Evolutionary conservation across 2,113 vertebrate genomes (phyloP).

Genomic region (Poecile atricapillus): DNA sequence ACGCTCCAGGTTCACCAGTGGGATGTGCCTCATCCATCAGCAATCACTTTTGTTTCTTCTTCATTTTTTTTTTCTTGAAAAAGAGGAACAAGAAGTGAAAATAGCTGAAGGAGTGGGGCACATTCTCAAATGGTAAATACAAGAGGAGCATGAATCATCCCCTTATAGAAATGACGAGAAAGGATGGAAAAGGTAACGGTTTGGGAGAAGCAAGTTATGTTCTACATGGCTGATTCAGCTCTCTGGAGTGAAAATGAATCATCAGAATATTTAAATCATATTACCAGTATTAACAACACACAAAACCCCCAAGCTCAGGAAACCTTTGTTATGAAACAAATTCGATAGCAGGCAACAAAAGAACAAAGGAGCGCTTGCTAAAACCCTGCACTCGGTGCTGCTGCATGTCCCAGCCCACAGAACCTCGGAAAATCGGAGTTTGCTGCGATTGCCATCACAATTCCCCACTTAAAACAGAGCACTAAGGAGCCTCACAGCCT

Average conservation of each 20-base stretch:
- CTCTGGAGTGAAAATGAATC: conserved; percentile 67
- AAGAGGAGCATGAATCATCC: conserved; percentile 64
- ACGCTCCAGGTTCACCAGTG: background rate
- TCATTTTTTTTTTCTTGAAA: background rate
- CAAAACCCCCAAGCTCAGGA: conserved; percentile 54
- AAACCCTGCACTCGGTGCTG: background rate
- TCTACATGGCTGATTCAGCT: conserved; percentile 56
- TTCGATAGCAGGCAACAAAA: background rate
- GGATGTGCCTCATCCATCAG: background rate
- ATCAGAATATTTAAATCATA: conserved; percentile 67
- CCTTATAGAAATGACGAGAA: conserved; percentile 67
- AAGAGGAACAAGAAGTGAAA: conserved; percentile 55
- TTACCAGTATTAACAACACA: conserved; percentile 65
- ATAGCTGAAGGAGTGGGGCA: background rate
- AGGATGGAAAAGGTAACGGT: conserved; percentile 59
- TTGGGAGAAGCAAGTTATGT: conserved; percentile 57
- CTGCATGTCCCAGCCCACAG: background rate
- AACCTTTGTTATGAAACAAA: conserved; percentile 57
- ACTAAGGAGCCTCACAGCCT: background rate
- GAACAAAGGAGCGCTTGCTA: background rate
- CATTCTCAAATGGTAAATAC: conserved; percentile 62
- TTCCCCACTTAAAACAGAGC: background rate
- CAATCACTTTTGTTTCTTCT: background rate
- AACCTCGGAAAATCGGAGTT: background rate
- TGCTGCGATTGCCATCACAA: background rate